A percentile compares a stretch with the other conserved stretches of the same genome.
phyloP scores from a whole-genome alignment of 2,888 invertebrate species.

The Cephus pulcher region DNA sequence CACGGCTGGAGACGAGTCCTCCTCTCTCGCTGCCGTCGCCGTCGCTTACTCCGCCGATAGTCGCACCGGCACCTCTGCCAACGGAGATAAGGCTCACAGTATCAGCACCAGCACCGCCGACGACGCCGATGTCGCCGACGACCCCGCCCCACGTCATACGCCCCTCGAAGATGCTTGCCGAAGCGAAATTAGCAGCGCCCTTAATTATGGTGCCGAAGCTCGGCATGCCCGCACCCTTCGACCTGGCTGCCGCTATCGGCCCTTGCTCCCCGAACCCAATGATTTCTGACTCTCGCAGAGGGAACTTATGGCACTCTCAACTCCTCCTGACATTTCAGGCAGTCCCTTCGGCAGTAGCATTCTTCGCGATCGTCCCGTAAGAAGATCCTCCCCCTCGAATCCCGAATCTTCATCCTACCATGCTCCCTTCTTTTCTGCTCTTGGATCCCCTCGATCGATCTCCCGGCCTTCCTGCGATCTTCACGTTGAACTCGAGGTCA shows the following conservation, averaged over 20 bases:
- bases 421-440: not conserved
- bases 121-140: slow-evolving; percentile 2
- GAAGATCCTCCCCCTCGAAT: not conserved
- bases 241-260: slow-evolving; percentile 27
- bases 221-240: slow-evolving; percentile 62
- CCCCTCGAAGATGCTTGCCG: slow-evolving; percentile 58
- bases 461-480: not conserved
- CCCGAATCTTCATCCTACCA: not conserved
- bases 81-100: slow-evolving; percentile 14
- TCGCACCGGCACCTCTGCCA: not conserved
- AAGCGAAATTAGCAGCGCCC: slow-evolving; percentile 54
- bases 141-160: slow-evolving; percentile 53
- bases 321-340: no score
- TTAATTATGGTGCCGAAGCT: slow-evolving; percentile 55
- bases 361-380: no score
- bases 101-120: slow-evolving; percentile 1
- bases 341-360: no score
- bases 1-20: no score
- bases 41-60: no score
- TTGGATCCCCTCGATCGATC: not conserved
- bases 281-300: no score
- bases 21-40: no score
- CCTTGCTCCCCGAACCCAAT: not conserved
- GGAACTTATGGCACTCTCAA: no score
- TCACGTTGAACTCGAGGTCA: no score